phyloP scores from a whole-genome alignment of 92 coral and sea anemone genomes.

The Umimayanthus kanabou region DNA sequence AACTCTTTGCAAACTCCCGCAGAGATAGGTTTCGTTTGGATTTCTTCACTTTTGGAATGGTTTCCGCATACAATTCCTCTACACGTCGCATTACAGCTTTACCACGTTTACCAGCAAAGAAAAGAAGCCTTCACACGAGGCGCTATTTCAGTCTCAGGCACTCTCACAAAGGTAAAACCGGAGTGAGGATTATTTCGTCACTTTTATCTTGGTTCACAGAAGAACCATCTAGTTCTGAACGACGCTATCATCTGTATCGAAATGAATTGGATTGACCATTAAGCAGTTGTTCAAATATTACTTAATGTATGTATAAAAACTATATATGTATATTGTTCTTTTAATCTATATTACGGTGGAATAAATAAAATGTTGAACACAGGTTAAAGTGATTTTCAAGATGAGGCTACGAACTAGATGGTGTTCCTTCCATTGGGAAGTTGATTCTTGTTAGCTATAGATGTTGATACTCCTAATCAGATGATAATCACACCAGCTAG shows the following conservation, averaged over 20 bases:
- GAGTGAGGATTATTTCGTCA: conserved; percentile 3
- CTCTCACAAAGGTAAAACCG: not conserved
- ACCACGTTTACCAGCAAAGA: not conserved
- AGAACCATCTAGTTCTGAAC: not conserved
- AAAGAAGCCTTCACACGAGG: not conserved
- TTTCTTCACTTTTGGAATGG: conserved; percentile 14
- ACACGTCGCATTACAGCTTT: not conserved
- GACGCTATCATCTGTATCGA: not conserved
- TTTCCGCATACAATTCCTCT: conserved; percentile 14
- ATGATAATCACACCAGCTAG: too few species aligned
- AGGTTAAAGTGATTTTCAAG: too few species aligned
- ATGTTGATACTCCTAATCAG: too few species aligned
- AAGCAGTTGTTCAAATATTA: not conserved
- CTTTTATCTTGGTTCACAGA: not conserved
- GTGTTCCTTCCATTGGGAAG: too few species aligned
- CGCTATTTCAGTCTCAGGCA: not conserved
- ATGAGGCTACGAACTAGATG: too few species aligned
- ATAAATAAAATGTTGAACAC: too few species aligned
- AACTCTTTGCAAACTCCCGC: not conserved
- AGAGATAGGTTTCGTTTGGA: not conserved
- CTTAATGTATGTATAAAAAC: not conserved
- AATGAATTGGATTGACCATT: not conserved
- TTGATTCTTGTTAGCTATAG: too few species aligned
- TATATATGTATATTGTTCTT: too few species aligned
- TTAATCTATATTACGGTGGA: not conserved